These are phyloP conservation scores for Chymomyza fuscimana DNA, from an alignment of 2,888 invertebrate genomes.

Conservation along the genomic window DNA sequence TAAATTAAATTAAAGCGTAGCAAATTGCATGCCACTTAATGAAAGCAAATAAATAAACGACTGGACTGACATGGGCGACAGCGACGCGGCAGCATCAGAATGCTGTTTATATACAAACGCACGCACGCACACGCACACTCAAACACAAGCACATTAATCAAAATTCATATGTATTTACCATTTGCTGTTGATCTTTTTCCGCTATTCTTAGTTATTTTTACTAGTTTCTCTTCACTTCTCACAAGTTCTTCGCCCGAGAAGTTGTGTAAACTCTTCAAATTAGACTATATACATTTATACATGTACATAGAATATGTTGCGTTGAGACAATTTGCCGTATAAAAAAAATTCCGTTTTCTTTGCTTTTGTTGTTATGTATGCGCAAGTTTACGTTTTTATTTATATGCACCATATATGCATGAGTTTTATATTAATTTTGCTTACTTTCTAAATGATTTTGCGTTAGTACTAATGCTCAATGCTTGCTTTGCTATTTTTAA, in stretches of 20 bases:
- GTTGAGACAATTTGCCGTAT: conserved; percentile 10
- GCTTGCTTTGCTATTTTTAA: conserved; percentile 40
- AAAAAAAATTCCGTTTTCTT: neutral
- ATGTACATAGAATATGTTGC: neutral
- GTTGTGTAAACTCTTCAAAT: neutral
- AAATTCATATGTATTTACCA: conserved; percentile 1
- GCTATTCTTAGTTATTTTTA: conserved; percentile 5
- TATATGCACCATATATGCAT: neutral
- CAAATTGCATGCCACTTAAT: conserved; percentile 39
- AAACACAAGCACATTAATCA: neutral
- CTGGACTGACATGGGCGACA: neutral
- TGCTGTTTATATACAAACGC: neutral
- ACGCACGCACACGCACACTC: neutral
- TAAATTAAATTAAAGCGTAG: conserved; percentile 31
- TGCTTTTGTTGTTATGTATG: conserved; percentile 13
- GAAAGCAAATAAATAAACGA: conserved; percentile 26
- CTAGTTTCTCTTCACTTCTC: neutral
- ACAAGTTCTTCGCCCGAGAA: neutral
- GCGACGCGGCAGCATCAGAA: neutral
- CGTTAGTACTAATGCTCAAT: conserved; percentile 5
- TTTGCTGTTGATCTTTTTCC: neutral
- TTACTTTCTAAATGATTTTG: neutral
- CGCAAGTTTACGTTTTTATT: no score
- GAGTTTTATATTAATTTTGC: neutral
- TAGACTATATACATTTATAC: neutral